phyloP scores from a whole-genome alignment of 2,113 vertebrate genomes.

The Heloderma charlesbogerti region DNA sequence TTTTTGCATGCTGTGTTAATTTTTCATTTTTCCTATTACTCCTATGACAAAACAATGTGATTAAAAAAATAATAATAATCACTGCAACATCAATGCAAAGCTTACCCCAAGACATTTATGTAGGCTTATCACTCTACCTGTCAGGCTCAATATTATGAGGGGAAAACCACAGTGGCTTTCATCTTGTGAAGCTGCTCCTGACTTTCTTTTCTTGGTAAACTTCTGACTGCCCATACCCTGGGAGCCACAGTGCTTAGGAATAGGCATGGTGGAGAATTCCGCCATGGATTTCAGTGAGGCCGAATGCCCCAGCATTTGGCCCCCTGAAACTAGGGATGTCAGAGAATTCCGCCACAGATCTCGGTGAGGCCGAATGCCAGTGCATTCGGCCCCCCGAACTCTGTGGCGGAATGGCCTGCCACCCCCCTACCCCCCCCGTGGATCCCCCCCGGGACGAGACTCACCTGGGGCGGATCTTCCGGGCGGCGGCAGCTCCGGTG shows the following conservation, averaged over 20 bases:
- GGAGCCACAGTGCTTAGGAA: not conserved
- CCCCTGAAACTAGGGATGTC: no score
- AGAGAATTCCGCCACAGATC: no score
- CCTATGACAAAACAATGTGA: not conserved
- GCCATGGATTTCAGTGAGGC: no score
- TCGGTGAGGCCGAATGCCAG: no score
- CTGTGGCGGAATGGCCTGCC: no score
- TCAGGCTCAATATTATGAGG: not conserved
- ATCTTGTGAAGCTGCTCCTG: not conserved
- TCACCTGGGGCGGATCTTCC: no score
- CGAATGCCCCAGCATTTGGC: no score
- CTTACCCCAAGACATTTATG: not conserved
- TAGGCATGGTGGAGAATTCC: no score
- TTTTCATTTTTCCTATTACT: not conserved
- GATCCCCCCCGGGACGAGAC: no score
- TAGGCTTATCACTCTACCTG: not conserved
- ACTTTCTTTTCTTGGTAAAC: not conserved
- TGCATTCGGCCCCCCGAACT: no score
- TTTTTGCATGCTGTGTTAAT: not conserved
- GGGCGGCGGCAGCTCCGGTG: no score
- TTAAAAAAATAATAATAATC: not conserved
- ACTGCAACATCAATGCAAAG: not conserved
- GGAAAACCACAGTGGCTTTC: not conserved
- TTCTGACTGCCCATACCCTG: not conserved
- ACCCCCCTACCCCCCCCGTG: no score